phyloP scores from a whole-genome alignment of 2,797 vertebrate genomes.

The Sebastes iracundus region DNA sequence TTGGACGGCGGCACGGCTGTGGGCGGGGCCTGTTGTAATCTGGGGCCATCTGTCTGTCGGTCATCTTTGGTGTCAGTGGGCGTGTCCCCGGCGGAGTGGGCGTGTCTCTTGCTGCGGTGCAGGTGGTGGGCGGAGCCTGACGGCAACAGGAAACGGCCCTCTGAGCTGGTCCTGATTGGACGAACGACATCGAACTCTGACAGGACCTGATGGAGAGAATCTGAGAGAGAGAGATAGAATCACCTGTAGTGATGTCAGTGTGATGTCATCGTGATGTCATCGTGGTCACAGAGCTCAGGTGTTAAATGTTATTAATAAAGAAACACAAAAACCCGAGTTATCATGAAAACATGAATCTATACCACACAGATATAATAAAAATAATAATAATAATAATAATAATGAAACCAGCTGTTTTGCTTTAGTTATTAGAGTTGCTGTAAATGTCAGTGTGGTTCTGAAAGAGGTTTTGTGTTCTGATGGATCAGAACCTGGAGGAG shows the following conservation, averaged over 20 bases:
- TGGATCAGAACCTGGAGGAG: too few relatives aligned
- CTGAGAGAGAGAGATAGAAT: constrained; percentile 69
- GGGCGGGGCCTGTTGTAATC: neutral
- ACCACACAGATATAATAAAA: too few relatives aligned
- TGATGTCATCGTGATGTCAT: neutral
- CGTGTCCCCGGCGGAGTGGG: fast-evolving
- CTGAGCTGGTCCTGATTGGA: constrained; percentile 90
- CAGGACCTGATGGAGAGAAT: constrained; percentile 84
- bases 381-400: too few relatives aligned
- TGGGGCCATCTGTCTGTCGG: neutral
- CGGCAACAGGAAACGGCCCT: constrained; percentile 87
- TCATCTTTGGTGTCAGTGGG: neutral
- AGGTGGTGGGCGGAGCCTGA: constrained; percentile 79
- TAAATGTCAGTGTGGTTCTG: too few relatives aligned
- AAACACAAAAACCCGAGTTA: too few relatives aligned
- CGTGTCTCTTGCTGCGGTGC: constrained; percentile 42
- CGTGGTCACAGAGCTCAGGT: neutral
- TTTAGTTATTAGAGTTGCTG: too few relatives aligned
- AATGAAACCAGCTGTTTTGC: too few relatives aligned
- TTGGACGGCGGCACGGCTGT: neutral
- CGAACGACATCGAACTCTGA: constrained; percentile 88
- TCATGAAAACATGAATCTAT: too few relatives aligned
- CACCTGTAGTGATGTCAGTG: neutral
- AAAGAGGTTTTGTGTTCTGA: too few relatives aligned
- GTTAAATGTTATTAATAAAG: too few relatives aligned